Base-by-base conservation (phyloP, 2,113 vertebrate species). In the Acanthisitta chloris region DNA sequence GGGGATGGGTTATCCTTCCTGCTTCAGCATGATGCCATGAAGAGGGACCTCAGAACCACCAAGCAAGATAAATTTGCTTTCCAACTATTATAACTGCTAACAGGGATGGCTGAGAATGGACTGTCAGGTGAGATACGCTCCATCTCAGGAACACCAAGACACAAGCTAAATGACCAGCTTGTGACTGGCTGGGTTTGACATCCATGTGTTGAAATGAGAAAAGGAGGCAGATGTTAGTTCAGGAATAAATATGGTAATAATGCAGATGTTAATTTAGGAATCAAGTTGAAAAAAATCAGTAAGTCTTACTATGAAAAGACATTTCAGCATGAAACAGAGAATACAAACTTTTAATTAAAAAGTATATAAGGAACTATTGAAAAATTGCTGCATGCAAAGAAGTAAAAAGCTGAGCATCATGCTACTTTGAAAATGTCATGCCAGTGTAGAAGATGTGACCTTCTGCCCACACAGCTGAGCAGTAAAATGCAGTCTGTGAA, bases 111-210 rank as follows among this genome's bases (percentile, higher is more conserved):
- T 45, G 42, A 58, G 59, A 66, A 67, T 0, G 0, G 23, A 23
- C 8, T 85, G 6, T 55, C 33, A 11, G 6, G 15, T 0, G 0
- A 42, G n/a, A 57, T 24, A 17, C 14, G 14, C 23, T 34, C 42
- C 43, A 23, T 28, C 42, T 67, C 59, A 72, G 48, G 36, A 62
- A 42, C 42, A 76, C 14, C 21, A 24, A 51, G 76, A 26, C 45
- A 38, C 28, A 58, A 34, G 26, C 8, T 54, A 31, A 64, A 58
- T 20, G 31, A 70, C 16, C 38, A 43, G 38, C 42, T 62, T 46
- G 52, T 6, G 7, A 45, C 29, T 29, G 48, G n/a, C 29, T 72
- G 46, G 36, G 42, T 33, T 33, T 66, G 58, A 81, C 46, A 46
- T 5, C n/a, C 17, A 23, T 3, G 2, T 45, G n/a, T 3, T 36